Evolutionary conservation across 2,888 invertebrate genomes (phyloP).

Genomic region (Drosophila histrio): DNA sequence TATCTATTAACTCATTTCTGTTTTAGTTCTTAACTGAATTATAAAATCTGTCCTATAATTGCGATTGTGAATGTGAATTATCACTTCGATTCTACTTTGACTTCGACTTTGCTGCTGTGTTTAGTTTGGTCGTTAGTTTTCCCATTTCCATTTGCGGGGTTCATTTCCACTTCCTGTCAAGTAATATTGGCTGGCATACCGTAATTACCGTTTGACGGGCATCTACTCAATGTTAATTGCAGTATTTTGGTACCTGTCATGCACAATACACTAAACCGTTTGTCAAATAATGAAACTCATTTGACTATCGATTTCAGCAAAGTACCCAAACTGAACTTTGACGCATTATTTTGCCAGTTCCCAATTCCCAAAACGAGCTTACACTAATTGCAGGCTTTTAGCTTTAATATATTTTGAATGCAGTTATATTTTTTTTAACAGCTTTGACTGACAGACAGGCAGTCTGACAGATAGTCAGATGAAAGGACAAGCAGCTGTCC

Average conservation of each 20-base stretch:
- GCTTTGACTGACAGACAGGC: constrained; percentile 16
- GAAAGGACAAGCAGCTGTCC: constrained; percentile 49
- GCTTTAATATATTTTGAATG: constrained; percentile 31
- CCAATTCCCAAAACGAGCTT: neutral
- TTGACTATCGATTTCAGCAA: constrained; percentile 36
- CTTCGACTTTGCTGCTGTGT: too few relatives aligned
- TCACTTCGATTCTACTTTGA: too few relatives aligned
- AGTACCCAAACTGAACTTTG: neutral
- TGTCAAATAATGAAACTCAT: constrained; percentile 32
- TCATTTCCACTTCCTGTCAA: constrained; percentile 8
- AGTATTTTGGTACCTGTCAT: constrained; percentile 11
- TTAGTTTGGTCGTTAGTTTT: neutral
- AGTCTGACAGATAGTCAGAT: constrained; percentile 14
- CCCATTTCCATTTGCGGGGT: neutral
- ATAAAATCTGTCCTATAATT: too few relatives aligned
- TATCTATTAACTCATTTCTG: too few relatives aligned
- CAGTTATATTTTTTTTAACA: constrained; percentile 5
- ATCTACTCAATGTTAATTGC: constrained; percentile 45
- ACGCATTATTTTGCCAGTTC: neutral
- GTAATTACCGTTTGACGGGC: constrained; percentile 31
- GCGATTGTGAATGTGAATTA: too few relatives aligned
- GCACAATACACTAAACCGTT: neutral
- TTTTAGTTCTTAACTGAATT: too few relatives aligned
- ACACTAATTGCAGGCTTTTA: constrained; percentile 38
- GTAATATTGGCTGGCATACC: neutral